Conservation (phyloP, 2,113 vertebrate genomes). For the Hemibagrus wyckioides region DNA sequence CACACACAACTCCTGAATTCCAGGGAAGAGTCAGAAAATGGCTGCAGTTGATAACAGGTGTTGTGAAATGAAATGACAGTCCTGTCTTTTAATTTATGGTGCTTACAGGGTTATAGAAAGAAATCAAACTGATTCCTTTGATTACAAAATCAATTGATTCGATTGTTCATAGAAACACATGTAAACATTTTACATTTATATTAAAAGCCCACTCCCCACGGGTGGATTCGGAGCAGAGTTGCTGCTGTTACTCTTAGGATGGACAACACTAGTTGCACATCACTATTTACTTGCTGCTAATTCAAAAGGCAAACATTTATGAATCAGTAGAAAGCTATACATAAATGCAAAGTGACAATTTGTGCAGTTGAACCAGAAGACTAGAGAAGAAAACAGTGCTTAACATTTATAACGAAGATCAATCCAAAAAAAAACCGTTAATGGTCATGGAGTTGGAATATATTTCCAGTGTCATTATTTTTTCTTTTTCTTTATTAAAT, state of each 20-base stretch:
- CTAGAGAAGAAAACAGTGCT: constrained; percentile 33
- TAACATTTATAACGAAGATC: constrained; percentile 62
- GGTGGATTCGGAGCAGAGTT: constrained; percentile 29
- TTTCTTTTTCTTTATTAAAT: constrained; percentile 62
- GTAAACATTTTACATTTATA: constrained; percentile 13
- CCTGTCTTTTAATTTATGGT: constrained; percentile 40
- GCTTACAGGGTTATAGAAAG: constrained; percentile 48
- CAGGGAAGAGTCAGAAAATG: constrained; percentile 12
- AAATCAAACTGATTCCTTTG: constrained; percentile 4
- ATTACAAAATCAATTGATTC: neutral
- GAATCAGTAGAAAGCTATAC: constrained; percentile 41
- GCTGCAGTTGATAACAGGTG: constrained; percentile 24
- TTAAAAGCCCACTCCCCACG: neutral
- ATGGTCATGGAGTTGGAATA: constrained; percentile 5
- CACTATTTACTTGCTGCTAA: constrained; percentile 58
- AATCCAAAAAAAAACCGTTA: constrained; percentile 62
- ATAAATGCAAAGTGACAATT: constrained; percentile 32
- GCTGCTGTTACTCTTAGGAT: constrained; percentile 44
- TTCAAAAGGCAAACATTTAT: constrained; percentile 37
- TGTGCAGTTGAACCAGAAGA: constrained; percentile 45
- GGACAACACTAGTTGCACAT: constrained; percentile 45
- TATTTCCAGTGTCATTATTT: constrained; percentile 59
- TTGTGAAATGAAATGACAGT: constrained; percentile 18
- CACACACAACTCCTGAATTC: constrained; percentile 18
- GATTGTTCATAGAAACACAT: constrained; percentile 18